Evolutionary conservation across 2,113 vertebrate genomes (phyloP).

Genomic region (Corythornis vintsioides): DNA sequence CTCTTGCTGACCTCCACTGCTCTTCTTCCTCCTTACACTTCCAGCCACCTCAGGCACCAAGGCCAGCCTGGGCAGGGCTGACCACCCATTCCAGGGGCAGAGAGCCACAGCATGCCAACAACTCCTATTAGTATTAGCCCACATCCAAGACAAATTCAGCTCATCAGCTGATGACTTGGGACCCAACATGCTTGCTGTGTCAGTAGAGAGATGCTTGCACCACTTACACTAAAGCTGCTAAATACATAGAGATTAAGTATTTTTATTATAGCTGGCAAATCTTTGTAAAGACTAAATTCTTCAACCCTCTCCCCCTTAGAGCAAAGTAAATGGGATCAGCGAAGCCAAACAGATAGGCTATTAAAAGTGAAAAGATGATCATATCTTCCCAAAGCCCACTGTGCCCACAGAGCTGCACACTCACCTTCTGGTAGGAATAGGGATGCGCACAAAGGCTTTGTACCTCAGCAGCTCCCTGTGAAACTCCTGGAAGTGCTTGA

Average conservation of each 20-base stretch:
- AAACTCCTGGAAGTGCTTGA: constrained; percentile 95
- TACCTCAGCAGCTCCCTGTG: constrained; percentile 93
- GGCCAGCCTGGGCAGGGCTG: background rate
- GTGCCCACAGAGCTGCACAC: background rate
- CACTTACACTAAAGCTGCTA: background rate
- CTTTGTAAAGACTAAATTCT: background rate
- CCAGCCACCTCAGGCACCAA: background rate
- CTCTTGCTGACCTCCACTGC: background rate
- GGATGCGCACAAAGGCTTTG: constrained; percentile 94
- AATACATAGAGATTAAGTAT: background rate
- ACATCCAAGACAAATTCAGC: background rate
- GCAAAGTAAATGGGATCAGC: background rate
- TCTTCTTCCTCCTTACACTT: background rate
- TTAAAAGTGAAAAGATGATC: background rate
- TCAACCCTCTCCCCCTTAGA: background rate
- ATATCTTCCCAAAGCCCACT: background rate
- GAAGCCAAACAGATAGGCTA: rapidly evolving
- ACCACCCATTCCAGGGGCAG: background rate
- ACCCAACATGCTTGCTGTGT: rapidly evolving
- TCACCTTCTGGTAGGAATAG: constrained; percentile 92
- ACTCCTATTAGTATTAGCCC: background rate
- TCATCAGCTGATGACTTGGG: background rate
- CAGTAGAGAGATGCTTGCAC: background rate
- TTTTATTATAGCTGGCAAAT: background rate
- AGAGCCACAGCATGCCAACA: background rate